phyloP scores from a whole-genome alignment of 2,113 vertebrate genomes.

The Delphinus delphis region DNA sequence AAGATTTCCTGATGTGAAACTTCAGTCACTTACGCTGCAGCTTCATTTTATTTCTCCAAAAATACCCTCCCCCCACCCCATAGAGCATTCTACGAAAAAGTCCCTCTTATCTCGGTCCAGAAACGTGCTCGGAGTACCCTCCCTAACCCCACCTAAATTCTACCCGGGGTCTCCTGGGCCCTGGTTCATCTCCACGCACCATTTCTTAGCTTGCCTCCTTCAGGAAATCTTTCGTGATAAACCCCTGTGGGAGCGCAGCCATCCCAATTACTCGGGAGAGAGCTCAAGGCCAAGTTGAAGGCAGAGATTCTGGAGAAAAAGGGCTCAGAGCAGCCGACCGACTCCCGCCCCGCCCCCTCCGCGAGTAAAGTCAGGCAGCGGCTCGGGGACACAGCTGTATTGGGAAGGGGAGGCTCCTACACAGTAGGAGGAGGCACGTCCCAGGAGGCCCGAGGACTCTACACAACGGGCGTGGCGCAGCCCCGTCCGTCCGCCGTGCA shows the following conservation, averaged over 20 bases:
- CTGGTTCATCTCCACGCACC: neutral
- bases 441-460: slow-evolving; percentile 40
- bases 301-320: neutral
- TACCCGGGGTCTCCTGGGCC: neutral
- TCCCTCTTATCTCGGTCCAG: neutral
- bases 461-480: slow-evolving; percentile 25
- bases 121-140: neutral
- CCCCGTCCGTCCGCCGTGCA: slow-evolving; percentile 20
- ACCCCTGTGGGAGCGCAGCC: slow-evolving; percentile 34
- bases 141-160: neutral
- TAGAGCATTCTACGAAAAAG: neutral
- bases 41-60: slow-evolving; percentile 55
- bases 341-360: neutral
- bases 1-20: slow-evolving; percentile 8
- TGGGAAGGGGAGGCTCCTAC: slow-evolving; percentile 74
- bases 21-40: neutral
- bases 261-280: neutral
- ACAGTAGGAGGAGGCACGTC: slow-evolving; percentile 73
- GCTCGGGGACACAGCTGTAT: slow-evolving; percentile 60
- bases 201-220: slow-evolving; percentile 23
- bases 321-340: neutral
- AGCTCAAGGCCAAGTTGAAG: neutral
- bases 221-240: slow-evolving; percentile 65
- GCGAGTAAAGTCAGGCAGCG: slow-evolving; percentile 12
- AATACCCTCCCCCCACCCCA: neutral